These are phyloP conservation scores for Thecocarcelia acutangulata DNA, from an alignment of 2,888 invertebrate species.

Conservation along the genomic window DNA sequence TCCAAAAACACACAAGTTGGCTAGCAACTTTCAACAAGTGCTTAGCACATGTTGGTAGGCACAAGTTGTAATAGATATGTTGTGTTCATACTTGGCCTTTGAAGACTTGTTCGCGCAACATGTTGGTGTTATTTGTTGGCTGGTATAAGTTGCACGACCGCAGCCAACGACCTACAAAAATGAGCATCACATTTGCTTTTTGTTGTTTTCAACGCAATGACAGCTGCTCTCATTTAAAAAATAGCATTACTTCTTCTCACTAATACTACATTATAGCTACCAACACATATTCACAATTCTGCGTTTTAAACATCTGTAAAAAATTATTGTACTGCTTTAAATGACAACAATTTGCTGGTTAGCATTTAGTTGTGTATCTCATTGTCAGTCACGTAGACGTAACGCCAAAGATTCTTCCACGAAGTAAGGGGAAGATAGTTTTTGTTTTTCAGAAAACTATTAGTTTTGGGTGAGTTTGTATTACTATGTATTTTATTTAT, in stretches of 20 bases:
- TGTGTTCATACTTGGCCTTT: neutral
- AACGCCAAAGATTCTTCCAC: constrained; percentile 31
- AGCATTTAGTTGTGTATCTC: constrained; percentile 36
- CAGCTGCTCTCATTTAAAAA: constrained; percentile 64
- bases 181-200: constrained; percentile 40
- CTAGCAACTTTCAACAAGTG: neutral
- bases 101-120: neutral
- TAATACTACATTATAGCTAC: neutral
- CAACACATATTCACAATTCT: neutral
- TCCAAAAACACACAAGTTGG: neutral
- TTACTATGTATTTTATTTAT: too few relatives aligned
- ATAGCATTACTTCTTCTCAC: constrained; percentile 38
- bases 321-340: constrained; percentile 6
- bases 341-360: constrained; percentile 16
- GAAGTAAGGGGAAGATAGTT: constrained; percentile 10
- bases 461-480: neutral
- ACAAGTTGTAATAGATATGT: constrained; percentile 15
- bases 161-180: constrained; percentile 49
- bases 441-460: neutral
- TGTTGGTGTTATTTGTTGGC: constrained; percentile 7
- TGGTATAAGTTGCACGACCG: constrained; percentile 12
- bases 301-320: constrained; percentile 18
- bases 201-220: constrained; percentile 43
- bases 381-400: constrained; percentile 33
- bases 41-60: neutral